These are phyloP conservation scores for Rhinolophus sinicus DNA, from an alignment of 2,113 vertebrate species.

Conservation along the genomic window DNA sequence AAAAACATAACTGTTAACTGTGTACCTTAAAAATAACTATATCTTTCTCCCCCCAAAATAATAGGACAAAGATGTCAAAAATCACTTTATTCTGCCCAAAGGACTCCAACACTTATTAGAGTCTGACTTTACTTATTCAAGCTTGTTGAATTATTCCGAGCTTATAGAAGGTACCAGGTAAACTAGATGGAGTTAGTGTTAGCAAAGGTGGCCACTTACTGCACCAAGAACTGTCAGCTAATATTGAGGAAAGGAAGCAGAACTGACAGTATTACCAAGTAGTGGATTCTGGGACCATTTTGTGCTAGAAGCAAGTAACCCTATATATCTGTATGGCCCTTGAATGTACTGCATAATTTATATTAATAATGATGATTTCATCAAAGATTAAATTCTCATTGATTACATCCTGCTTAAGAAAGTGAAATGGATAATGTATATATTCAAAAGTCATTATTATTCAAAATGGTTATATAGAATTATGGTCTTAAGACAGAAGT, in stretches of 20 bases:
- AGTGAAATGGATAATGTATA: neutral
- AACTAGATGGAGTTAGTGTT: neutral
- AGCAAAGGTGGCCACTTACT: neutral
- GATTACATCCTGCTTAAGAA: neutral
- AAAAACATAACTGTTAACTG: neutral
- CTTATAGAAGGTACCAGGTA: neutral
- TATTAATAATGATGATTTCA: neutral
- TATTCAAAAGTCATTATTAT: neutral
- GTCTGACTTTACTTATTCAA: constrained; percentile 5
- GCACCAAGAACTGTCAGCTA: neutral
- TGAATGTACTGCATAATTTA: neutral
- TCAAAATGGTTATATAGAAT: neutral
- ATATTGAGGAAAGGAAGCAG: neutral
- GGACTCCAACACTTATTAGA: neutral
- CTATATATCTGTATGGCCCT: neutral
- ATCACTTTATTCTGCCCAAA: neutral
- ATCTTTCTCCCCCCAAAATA: neutral
- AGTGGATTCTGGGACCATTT: neutral
- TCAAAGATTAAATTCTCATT: constrained; percentile 39
- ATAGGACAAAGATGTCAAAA: constrained; percentile 19
- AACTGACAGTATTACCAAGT: neutral
- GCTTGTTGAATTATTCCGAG: neutral
- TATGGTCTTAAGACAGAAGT: neutral
- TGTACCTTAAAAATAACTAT: neutral
- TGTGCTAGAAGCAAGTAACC: neutral